Base-by-base conservation (phyloP, 2,113 vertebrate genomes). In the Tupaia chinensis region DNA sequence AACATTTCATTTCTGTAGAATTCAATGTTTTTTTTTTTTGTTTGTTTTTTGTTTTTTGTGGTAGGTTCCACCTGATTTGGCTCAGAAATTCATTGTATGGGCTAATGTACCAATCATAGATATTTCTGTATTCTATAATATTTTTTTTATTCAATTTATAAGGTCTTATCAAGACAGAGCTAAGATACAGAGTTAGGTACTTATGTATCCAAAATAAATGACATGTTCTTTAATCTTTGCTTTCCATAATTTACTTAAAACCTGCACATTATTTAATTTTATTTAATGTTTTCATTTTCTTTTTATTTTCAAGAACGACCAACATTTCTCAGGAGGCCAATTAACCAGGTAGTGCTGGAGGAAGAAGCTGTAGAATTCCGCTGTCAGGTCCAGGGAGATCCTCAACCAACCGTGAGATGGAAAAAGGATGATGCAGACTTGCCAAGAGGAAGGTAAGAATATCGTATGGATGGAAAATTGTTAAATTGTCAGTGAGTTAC, bases 341-440 rank as follows among this genome's bases (percentile, higher is more conserved):
- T 99, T 97, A 99, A 99, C 99, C 99, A 99, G 98, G 99, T 99
- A 98, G 99, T 99, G 86, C 98, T 99, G 98, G 99, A 99, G 94
- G 99, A 99, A 82, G 99, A 99, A 97, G 98, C 97, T 0, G 99
- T 99, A 97, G 99, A 99, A 98, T 99, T 99, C 94, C 99, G 99
- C 63, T 99, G 99, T 98, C 99, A 99, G 97, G 99, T 99, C 90
- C 99, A 99, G 97, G 99, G 99, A 61, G 99, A 99, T 98, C 99
- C 99, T 73, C 99, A 98, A 87, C 99, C 99, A 76, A 99, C 99
- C 1, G 99, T 99, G 22, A 99, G 99, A 61, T 99, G 99, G 99
- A 99, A 98, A 97, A 99, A 99, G 95, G 99, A 99, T 63, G 99
- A 99, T 65, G 92, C 98, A 5, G 99, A 99, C 82, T 98, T 99